Conservation (phyloP, 2,797 vertebrate species). For the Eleutherodactylus coqui region DNA sequence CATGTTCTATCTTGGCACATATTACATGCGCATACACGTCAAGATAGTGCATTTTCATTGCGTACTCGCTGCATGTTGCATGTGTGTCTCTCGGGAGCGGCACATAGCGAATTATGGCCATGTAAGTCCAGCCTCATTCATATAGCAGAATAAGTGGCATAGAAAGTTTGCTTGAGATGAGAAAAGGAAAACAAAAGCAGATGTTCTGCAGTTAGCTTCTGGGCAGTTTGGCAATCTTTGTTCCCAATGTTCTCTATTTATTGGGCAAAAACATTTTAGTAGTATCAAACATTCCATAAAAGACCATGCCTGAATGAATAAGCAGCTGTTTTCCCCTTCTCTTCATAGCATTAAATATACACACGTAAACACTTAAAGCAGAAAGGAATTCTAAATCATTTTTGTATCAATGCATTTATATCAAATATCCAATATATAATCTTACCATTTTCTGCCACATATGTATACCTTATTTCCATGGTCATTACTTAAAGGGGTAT, state of each 20-base stretch:
- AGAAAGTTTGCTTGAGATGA: neutral
- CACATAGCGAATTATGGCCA: too few species aligned
- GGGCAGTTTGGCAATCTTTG: conserved; percentile 21
- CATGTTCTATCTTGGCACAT: too few species aligned
- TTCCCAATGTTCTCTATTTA: conserved; percentile 16
- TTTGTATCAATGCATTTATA: neutral
- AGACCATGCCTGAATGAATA: neutral
- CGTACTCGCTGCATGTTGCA: too few species aligned
- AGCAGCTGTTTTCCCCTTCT: conserved; percentile 8
- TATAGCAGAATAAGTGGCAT: neutral
- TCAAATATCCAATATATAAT: neutral
- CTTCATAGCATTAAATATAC: neutral
- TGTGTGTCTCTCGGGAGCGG: too few species aligned
- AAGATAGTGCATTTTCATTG: too few species aligned
- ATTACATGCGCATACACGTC: too few species aligned
- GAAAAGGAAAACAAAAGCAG: conserved; percentile 27
- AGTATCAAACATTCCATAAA: conserved; percentile 16
- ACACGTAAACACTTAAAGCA: neutral
- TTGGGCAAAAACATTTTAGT: conserved; percentile 25
- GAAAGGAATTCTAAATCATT: neutral
- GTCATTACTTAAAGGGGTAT: too few species aligned
- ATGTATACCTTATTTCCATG: neutral
- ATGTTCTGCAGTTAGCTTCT: conserved; percentile 8
- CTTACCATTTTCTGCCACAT: neutral
- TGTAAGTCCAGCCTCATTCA: too few species aligned